Base-by-base conservation (phyloP, 2,797 vertebrate species). In the Leptatherina wallacei region DNA sequence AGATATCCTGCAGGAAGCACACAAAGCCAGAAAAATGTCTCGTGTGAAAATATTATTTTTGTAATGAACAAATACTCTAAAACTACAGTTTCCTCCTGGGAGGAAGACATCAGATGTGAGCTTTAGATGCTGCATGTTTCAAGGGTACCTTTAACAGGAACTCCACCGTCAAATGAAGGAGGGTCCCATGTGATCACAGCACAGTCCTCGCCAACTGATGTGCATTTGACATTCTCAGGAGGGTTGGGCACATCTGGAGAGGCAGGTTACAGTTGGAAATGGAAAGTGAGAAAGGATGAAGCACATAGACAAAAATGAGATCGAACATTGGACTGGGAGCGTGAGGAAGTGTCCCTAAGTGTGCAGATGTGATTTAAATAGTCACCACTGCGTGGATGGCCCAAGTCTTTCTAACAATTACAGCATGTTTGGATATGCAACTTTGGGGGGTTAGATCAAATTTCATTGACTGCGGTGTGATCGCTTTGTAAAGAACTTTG, bases 181-280 rank as follows among this genome's bases (percentile, higher is more conserved):
- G 94, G 84, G 3, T 97, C 96, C 96, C 97, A 98, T 57, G 89
- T 85, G 76, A 97, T 80, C 27, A 84, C 85, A 78, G 95, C 96
- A 67, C 83, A 91, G 64, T 98, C 95, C 79, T 97, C 96, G 67
- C 96, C 96, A 42, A 98, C 95, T 0, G 94, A 95, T 54, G 90
- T 92, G 82, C 97, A 94, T 14, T 87, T 94, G 67, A 96, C 94
- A 0, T 95, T 93, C 88, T 95, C 95, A 0, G 97, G 97, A 76
- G 96, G 90, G 71, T 96, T 93, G 1, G 97, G 96, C 63, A 97
- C 95, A 88, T 98, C 97, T 98, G 89, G 74, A 78, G 67, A 54
- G 66, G 70, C 74, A 68, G 81, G 83, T 85, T 81, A 82, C 72
- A 81, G 77, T 73, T 27, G 38, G 61, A 59, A 35, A 71, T 20